A percentile compares a stretch with the other conserved stretches of the same genome.
Evolutionary conservation across 2,113 vertebrate genomes (phyloP).

Genomic region (Struthidea cinerea): DNA sequence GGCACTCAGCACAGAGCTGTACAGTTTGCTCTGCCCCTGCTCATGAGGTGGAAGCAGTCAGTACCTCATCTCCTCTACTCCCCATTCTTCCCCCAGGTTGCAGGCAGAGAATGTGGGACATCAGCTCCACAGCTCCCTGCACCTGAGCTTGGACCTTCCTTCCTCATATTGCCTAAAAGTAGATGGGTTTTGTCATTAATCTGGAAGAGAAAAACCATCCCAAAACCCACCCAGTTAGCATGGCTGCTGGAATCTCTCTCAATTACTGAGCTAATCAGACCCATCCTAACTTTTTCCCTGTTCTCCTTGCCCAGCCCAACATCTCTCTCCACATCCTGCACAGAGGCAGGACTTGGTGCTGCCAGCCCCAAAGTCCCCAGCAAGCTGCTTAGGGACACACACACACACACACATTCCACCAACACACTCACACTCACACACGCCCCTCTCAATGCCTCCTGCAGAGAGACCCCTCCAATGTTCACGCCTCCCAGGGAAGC

Average conservation of each 20-base stretch:
- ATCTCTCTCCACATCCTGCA: background rate
- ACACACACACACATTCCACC: background rate
- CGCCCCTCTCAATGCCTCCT: background rate
- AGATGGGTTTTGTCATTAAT: background rate
- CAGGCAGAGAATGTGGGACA: background rate
- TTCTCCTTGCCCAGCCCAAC: background rate
- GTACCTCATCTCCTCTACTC: background rate
- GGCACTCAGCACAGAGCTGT: background rate
- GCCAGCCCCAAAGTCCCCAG: background rate
- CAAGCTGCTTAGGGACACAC: background rate
- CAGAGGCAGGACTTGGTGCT: background rate
- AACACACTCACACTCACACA: background rate
- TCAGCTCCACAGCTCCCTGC: background rate
- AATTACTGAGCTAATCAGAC: background rate
- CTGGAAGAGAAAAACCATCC: background rate
- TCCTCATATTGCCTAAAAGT: background rate
- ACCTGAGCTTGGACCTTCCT: background rate
- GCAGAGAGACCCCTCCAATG: background rate
- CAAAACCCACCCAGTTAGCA: background rate
- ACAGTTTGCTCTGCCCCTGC: background rate
- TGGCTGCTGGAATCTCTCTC: background rate
- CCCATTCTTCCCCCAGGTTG: background rate
- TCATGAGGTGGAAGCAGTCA: background rate
- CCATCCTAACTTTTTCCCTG: background rate
- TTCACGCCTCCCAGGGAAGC: background rate